These are phyloP conservation scores for Zaprionus gabonicus DNA, from an alignment of 1,140 invertebrate genomes.

Conservation along the genomic window DNA sequence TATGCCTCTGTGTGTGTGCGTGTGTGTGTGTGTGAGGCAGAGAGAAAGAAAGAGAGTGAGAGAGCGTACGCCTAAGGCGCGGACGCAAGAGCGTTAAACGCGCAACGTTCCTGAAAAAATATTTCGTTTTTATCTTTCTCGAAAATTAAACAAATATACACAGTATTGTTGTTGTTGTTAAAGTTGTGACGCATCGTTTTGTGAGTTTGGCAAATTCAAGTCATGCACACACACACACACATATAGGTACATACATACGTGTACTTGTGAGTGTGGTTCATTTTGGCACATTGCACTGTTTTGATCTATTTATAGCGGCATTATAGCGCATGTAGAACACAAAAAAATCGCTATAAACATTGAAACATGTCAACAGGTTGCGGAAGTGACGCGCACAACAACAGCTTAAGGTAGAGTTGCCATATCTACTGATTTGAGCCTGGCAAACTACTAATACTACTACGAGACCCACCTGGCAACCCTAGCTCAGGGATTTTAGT, in stretches of 20 bases:
- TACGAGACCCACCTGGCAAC: too few relatives aligned
- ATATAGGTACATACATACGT: background rate
- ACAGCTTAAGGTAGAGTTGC: background rate
- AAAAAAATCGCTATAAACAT: constrained; percentile 31
- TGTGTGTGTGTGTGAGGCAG: constrained; percentile 3
- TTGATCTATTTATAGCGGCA: constrained; percentile 64
- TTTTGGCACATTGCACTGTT: constrained; percentile 74
- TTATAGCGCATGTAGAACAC: constrained; percentile 37
- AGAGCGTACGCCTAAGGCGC: constrained; percentile 40
- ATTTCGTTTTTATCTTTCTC: background rate
- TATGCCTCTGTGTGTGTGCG: background rate
- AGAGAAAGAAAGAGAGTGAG: constrained; percentile 12
- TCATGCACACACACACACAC: background rate
- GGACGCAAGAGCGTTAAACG: constrained; percentile 56
- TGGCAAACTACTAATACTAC: too few relatives aligned
- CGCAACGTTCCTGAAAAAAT: constrained; percentile 15
- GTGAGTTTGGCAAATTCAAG: constrained; percentile 3
- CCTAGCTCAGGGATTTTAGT: constrained; percentile 54
- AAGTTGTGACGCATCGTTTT: constrained; percentile 2
- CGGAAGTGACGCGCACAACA: constrained; percentile 62
- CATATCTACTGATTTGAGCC: too few relatives aligned
- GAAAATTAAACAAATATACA: background rate
- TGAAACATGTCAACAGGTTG: constrained; percentile 74
- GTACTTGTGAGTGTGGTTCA: constrained; percentile 19
- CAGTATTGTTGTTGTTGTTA: constrained; percentile 1